phyloP scores from a whole-genome alignment of 2,888 invertebrate species.

The Eustalomyia histrio region DNA sequence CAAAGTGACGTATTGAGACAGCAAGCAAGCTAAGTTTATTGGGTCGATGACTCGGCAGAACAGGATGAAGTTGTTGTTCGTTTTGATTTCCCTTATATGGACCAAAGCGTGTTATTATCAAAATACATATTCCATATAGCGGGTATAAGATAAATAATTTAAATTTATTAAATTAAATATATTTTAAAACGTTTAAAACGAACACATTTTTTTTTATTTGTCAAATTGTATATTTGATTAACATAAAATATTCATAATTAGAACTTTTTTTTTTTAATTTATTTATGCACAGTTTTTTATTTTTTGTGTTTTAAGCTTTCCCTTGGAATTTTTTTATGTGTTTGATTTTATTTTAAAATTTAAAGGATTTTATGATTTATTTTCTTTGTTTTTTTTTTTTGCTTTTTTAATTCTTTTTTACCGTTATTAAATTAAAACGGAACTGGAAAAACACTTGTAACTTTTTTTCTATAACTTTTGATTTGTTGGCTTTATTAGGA shows the following conservation, averaged over 20 bases:
- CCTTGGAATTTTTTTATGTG: not conserved
- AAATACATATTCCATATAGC: not conserved
- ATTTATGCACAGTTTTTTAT: not conserved
- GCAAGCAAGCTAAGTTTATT: conserved; percentile 42
- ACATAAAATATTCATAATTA: not conserved
- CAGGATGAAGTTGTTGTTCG: not conserved
- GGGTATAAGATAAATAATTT: not conserved
- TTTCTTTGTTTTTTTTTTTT: conserved; percentile 23
- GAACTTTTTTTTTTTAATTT: not conserved
- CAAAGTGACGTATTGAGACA: conserved; percentile 25
- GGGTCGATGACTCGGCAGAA: conserved; percentile 2
- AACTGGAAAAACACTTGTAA: conserved; percentile 12
- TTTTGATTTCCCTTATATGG: not conserved
- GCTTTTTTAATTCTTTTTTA: not conserved
- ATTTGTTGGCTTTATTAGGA: conserved; percentile 9
- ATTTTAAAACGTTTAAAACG: conserved; percentile 7
- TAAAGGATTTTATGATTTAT: conserved; percentile 6
- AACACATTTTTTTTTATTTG: no score
- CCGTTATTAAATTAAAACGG: not conserved
- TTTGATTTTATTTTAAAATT: not conserved
- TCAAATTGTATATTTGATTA: not conserved
- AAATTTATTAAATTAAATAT: not conserved
- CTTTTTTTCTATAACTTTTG: conserved; percentile 29
- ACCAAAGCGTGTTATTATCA: not conserved
- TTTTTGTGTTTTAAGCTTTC: not conserved